Evolutionary conservation across 2,113 vertebrate genomes (phyloP), one percentile per base, ranked within the genome.

Genomic region (Tamias sibiricus): DNA sequence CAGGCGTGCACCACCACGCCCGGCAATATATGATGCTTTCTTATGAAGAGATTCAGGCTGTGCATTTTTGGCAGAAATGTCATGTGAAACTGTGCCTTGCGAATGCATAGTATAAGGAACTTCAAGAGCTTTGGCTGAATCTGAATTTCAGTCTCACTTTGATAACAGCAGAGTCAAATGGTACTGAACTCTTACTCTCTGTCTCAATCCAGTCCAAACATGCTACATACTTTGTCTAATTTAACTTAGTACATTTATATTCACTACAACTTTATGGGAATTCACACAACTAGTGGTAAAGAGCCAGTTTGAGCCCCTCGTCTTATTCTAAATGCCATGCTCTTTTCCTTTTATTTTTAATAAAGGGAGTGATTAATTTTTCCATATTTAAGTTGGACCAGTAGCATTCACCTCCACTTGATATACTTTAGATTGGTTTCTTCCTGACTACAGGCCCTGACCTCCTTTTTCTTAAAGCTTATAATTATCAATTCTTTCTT

Each of bases 211-310:
- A 10, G 92, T 26, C 49, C 96, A 83, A 93, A n/a, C 17, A 57
- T 2, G 77, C 59, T 77, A 26, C 24, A 24, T 62, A 74, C 14
- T 49, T 81, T 59, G 90, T 68, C 37, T 83, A 71, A 94, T 71
- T 94, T 69, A 97, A 90, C 62, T 94, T 52, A 30, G 1, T 37
- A 54, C 24, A 75, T 62, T 92, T 79, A 37, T 90, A 72, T 94
- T 94, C 19, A 88, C 17, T 84, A 32, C 13, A 84, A 14, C 24
- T 83, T 4, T 47, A 62, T 6, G 20, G 10, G 7, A 62, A 37
- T 42, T 62, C 85, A 91, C 4, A 85, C 11, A 76, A 26, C 47
- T 79, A 72, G 8, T 86, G 8, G 74, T 5, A 35, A 83, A 90
- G 28, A 91, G 74, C 35, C 35, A 81, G 74, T 92, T 82, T 88